Percentiles rank a stretch among this genome's conserved stretches.
Conservation (phyloP, 2,797 vertebrate species). For the Ciconia nigra region DNA sequence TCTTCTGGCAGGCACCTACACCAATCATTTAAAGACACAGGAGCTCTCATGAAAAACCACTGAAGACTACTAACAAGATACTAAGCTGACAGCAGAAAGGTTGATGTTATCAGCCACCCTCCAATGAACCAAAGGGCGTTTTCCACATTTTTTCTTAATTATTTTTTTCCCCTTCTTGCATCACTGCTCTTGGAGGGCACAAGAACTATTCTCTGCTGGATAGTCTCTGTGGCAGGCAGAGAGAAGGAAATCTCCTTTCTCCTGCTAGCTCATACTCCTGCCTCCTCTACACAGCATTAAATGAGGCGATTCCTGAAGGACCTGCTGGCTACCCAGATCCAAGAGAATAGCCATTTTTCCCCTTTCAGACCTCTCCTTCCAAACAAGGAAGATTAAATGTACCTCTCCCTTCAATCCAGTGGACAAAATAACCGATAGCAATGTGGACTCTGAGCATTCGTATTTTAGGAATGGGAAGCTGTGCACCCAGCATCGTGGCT, state of each 20-base stretch:
- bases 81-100: not conserved
- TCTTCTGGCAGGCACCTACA: slow-evolving; percentile 26
- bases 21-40: not conserved
- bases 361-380: not conserved
- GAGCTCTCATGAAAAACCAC: not conserved
- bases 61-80: not conserved
- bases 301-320: not conserved
- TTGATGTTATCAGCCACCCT: not conserved
- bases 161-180: not conserved
- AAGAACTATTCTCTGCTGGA: not conserved
- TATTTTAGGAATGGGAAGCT: not conserved
- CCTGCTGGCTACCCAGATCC: not conserved
- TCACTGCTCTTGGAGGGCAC: not conserved
- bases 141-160: not conserved
- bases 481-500: not conserved
- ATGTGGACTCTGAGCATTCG: accelerated
- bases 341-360: not conserved
- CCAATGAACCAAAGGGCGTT: not conserved
- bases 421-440: not conserved
- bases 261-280: not conserved
- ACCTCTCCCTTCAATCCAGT: not conserved
- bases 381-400: not conserved
- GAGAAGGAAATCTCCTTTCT: not conserved
- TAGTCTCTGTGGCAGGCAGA: not conserved
- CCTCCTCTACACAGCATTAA: not conserved